Conservation (phyloP, 2,888 invertebrate genomes). For the Sclerodermus sp. region DNA sequence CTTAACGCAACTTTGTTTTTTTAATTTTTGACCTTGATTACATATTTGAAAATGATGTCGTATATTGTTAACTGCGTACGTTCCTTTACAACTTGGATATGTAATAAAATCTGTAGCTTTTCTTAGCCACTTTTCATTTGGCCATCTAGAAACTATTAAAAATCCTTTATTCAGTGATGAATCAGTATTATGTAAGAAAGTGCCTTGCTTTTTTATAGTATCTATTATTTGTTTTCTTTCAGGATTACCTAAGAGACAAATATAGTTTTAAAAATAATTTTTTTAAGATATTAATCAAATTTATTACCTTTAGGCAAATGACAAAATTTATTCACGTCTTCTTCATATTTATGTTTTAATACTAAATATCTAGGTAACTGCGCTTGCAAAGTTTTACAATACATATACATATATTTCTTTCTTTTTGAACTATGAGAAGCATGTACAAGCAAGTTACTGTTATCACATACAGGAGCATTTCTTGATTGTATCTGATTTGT, state of each 20-base stretch:
- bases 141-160: slow-evolving; percentile 9
- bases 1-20: slow-evolving; percentile 8
- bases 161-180: slow-evolving; percentile 8
- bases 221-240: slow-evolving; percentile 8
- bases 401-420: not conserved
- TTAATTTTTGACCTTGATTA: slow-evolving; percentile 8
- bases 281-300: too few relatives aligned
- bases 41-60: slow-evolving; percentile 17
- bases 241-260: not conserved
- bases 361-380: slow-evolving; percentile 7
- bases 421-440: not conserved
- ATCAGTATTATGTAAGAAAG: slow-evolving; percentile 9
- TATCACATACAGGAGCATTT: too few relatives aligned
- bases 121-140: not conserved
- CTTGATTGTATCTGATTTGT: too few relatives aligned
- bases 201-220: slow-evolving; percentile 12
- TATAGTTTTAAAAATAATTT: too few relatives aligned
- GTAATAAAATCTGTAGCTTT: slow-evolving; percentile 14
- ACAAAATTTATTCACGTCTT: slow-evolving; percentile 2
- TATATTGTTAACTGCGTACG: slow-evolving; percentile 13
- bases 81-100: slow-evolving; percentile 21
- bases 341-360: slow-evolving; percentile 4
- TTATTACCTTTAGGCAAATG: slow-evolving; percentile 2
- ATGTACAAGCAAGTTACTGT: too few relatives aligned
- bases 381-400: not conserved